phyloP scores from a whole-genome alignment of 2,888 invertebrate species.

The Pachymerium ferrugineum region DNA sequence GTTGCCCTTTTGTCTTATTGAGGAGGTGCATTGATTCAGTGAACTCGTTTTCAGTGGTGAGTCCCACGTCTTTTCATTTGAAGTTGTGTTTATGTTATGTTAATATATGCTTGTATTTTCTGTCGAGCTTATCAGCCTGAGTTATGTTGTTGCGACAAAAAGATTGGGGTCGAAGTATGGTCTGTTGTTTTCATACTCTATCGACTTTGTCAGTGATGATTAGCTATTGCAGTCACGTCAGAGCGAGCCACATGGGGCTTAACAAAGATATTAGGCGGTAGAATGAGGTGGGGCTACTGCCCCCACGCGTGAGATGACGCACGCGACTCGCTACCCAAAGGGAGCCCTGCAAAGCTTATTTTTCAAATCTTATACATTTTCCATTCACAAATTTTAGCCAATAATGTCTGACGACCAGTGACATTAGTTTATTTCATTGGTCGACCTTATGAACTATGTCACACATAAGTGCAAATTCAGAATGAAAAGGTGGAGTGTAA shows the following conservation, averaged over 20 bases:
- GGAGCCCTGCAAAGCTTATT: constrained; percentile 19
- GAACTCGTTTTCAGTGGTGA: background rate
- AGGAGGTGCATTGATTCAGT: background rate
- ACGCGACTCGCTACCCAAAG: constrained; percentile 2
- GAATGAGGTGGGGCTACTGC: constrained; percentile 20
- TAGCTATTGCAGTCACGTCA: constrained; percentile 17
- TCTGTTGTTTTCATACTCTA: constrained; percentile 22
- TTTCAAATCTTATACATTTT: constrained; percentile 28
- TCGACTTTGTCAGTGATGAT: constrained; percentile 13
- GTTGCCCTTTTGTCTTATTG: constrained; percentile 3
- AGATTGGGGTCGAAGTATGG: background rate
- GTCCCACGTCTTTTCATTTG: constrained; percentile 7
- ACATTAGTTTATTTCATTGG: constrained; percentile 10
- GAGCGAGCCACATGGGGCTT: background rate
- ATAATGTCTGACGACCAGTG: background rate
- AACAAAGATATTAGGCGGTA: constrained; percentile 16
- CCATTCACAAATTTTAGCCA: background rate
- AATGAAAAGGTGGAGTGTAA: background rate
- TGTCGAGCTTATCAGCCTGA: background rate
- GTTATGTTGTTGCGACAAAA: background rate
- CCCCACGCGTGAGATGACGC: background rate
- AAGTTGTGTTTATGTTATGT: constrained; percentile 2
- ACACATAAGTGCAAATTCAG: background rate
- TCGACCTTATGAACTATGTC: background rate
- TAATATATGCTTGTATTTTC: constrained; percentile 11